A percentile compares a stretch with the other conserved stretches of the same genome.
Conservation (phyloP, 1,140 invertebrate genomes). For the Pseudoatta argentina region DNA sequence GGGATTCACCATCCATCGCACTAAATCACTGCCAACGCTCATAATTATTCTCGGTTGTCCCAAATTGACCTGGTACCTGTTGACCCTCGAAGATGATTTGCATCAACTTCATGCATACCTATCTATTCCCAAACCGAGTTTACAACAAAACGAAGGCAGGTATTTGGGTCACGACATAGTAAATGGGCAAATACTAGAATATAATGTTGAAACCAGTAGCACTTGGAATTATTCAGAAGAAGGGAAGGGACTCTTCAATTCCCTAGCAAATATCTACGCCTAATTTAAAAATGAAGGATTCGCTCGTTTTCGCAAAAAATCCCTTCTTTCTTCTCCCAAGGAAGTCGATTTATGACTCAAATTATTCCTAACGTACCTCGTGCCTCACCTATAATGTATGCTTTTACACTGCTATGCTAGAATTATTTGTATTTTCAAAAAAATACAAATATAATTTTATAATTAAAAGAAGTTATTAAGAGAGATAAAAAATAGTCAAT, state of each 20-base stretch:
- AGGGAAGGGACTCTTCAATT: conserved; percentile 16
- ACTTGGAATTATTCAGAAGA: conserved; percentile 40
- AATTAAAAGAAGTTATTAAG: background rate
- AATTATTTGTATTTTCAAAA: background rate
- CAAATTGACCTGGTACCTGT: conserved; percentile 57
- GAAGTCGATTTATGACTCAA: conserved; percentile 37
- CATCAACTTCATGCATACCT: conserved; percentile 58
- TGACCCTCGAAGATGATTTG: conserved; percentile 55
- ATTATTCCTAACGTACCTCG: conserved; percentile 29
- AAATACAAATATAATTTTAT: background rate
- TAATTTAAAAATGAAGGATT: conserved; percentile 54
- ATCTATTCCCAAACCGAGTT: conserved; percentile 22
- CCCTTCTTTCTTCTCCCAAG: conserved; percentile 36
- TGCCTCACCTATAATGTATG: background rate
- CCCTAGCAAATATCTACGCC: conserved; percentile 27
- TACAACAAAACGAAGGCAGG: background rate
- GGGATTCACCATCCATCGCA: conserved; percentile 23
- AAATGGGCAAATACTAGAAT: conserved; percentile 58
- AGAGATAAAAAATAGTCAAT: too few species aligned
- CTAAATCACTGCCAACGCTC: conserved; percentile 32
- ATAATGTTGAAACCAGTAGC: conserved; percentile 37
- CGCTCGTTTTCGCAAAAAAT: conserved; percentile 20
- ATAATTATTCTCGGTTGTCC: conserved; percentile 56
- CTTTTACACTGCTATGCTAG: background rate
- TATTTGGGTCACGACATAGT: conserved; percentile 50